These are phyloP conservation scores for Temnothorax longispinosus DNA, from an alignment of 1,140 invertebrate species.

Conservation along the genomic window DNA sequence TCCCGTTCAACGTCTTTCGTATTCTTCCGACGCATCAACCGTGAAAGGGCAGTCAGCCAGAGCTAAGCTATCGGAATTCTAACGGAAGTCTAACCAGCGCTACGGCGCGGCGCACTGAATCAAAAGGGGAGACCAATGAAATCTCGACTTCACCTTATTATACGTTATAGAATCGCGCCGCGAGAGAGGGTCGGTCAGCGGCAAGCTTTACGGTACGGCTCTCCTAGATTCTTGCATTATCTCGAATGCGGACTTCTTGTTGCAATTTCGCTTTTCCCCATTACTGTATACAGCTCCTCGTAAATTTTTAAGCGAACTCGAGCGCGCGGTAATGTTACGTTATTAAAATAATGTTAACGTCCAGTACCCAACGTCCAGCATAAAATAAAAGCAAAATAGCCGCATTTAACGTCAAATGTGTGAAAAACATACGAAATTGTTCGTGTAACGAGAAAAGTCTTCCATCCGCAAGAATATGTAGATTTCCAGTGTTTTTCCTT, in stretches of 20 bases:
- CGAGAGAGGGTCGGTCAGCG: not conserved
- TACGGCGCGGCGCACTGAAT: slow-evolving; percentile 40
- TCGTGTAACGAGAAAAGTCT: not conserved
- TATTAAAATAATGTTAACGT: not conserved
- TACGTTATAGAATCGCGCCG: not conserved
- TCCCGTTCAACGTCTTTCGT: slow-evolving; percentile 15
- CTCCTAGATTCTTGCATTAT: not conserved
- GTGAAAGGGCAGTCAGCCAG: slow-evolving; percentile 36
- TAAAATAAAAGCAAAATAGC: not conserved
- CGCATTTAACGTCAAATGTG: not conserved
- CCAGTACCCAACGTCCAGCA: not conserved
- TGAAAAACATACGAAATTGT: not conserved
- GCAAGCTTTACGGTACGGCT: not conserved
- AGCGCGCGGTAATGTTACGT: not conserved
- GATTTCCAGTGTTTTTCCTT: not conserved
- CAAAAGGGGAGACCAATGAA: slow-evolving; percentile 36
- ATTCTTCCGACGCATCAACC: slow-evolving; percentile 36
- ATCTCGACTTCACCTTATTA: slow-evolving; percentile 31
- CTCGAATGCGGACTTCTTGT: not conserved
- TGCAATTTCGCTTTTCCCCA: not conserved
- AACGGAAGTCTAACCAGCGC: slow-evolving; percentile 44
- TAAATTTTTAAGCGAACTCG: slow-evolving; percentile 22
- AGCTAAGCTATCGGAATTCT: slow-evolving; percentile 57
- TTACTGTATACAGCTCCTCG: not conserved
- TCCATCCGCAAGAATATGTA: not conserved